These are phyloP conservation scores for Escarpia spicata DNA, from an alignment of 2,888 invertebrate species.

Conservation along the genomic window DNA sequence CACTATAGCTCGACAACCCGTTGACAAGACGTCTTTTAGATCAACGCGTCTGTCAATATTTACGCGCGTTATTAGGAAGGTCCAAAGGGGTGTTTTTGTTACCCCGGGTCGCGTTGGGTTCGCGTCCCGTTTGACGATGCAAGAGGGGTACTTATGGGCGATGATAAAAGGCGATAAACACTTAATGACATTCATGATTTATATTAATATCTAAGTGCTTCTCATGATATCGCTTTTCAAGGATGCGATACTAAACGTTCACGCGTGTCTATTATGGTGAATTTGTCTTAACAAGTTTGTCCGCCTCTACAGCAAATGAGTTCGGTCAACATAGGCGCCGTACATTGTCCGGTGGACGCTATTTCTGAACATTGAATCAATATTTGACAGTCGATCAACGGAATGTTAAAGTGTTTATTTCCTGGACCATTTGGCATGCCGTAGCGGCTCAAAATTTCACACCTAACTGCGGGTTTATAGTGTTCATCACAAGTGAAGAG, in stretches of 20 bases:
- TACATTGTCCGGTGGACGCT: not conserved
- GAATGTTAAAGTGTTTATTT: slow-evolving; percentile 16
- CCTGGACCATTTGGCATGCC: not conserved
- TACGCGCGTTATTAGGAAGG: not conserved
- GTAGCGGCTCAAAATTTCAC: not conserved
- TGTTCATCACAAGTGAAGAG: not conserved
- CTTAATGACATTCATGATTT: slow-evolving; percentile 16
- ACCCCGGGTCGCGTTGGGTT: not conserved
- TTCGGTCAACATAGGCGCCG: not conserved
- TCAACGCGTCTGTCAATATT: not conserved
- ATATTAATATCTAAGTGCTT: slow-evolving; percentile 16
- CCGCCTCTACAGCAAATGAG: not conserved
- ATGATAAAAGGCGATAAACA: slow-evolving; percentile 6
- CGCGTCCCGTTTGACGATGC: not conserved
- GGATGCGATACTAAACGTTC: not conserved
- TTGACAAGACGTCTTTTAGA: slow-evolving; percentile 14
- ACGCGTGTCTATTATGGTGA: slow-evolving; percentile 6
- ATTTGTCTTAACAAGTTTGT: not conserved
- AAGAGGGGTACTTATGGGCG: not conserved
- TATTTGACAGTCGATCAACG: not conserved
- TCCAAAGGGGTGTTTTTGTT: not conserved
- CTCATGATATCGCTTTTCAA: not conserved
- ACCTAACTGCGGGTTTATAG: not conserved
- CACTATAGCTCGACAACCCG: not conserved
- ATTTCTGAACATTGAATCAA: slow-evolving; percentile 4